phyloP scores from a whole-genome alignment of 2,888 invertebrate genomes.

The Stratiomys singularior region DNA sequence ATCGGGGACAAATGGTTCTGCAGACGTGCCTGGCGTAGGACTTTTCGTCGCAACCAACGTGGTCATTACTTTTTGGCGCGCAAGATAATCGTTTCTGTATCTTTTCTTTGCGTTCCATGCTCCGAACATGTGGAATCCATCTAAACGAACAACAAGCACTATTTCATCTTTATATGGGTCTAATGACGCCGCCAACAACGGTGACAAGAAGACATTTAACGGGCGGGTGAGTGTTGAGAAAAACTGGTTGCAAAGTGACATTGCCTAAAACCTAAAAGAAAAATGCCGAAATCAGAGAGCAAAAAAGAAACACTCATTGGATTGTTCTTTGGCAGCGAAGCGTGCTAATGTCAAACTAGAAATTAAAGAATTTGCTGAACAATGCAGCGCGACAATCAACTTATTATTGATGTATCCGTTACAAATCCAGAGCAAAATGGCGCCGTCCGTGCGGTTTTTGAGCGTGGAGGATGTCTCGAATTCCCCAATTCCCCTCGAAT shows the following conservation, averaged over 20 bases:
- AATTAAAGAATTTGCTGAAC: not conserved
- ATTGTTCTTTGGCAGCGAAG: not conserved
- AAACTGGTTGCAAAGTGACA: not conserved
- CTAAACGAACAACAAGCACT: not conserved
- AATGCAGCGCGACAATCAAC: not conserved
- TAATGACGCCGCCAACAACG: conserved; percentile 6
- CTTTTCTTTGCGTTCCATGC: not conserved
- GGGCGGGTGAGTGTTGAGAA: not conserved
- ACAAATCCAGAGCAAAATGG: not conserved
- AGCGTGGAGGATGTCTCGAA: not conserved
- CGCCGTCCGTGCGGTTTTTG: not conserved
- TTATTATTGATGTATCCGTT: not conserved
- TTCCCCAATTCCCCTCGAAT: not conserved
- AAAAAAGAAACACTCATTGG: not conserved
- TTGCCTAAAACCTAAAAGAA: not conserved
- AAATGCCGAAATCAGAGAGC: not conserved
- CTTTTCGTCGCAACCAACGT: not conserved
- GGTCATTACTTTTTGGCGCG: conserved; percentile 3
- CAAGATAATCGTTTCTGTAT: not conserved
- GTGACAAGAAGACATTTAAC: conserved; percentile 4
- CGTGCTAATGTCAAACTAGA: not conserved
- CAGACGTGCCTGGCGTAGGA: too few relatives aligned
- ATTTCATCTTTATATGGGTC: not conserved
- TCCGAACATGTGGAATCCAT: not conserved
- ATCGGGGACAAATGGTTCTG: too few relatives aligned